Percentiles rank a stretch among this genome's conserved stretches.
phyloP scores from a whole-genome alignment of 2,113 vertebrate species.

The Dasyornis broadbenti region DNA sequence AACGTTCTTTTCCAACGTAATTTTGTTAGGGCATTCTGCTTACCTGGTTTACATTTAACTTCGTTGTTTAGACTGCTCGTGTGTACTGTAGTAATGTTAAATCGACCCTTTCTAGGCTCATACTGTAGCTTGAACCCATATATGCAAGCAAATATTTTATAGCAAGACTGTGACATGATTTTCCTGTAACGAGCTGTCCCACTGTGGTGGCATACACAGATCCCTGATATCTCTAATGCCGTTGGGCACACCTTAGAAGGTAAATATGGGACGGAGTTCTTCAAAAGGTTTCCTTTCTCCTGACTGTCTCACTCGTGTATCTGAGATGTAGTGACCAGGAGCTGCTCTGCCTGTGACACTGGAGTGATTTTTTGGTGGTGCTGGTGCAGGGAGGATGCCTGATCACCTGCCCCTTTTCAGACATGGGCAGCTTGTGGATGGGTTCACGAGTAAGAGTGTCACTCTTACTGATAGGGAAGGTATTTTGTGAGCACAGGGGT shows the following conservation, averaged over 20 bases:
- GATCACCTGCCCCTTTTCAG: background rate
- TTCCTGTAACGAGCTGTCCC: background rate
- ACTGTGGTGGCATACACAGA: background rate
- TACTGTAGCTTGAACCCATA: background rate
- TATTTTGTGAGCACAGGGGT: background rate
- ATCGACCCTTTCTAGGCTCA: background rate
- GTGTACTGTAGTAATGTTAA: background rate
- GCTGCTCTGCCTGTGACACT: background rate
- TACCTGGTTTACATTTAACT: background rate
- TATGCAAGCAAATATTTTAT: background rate
- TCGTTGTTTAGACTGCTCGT: background rate
- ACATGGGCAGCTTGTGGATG: background rate
- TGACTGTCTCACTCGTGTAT: background rate
- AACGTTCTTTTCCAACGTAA: background rate
- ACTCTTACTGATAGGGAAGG: background rate
- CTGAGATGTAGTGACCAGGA: background rate
- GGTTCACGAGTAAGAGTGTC: accelerated
- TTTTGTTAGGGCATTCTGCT: background rate
- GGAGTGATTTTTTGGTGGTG: background rate
- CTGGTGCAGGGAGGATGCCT: background rate
- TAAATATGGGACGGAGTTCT: background rate
- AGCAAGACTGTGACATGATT: background rate
- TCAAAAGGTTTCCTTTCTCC: background rate
- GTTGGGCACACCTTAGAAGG: background rate
- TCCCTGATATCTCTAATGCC: background rate